These are phyloP conservation scores for Hypercompe scribonia DNA, from an alignment of 2,888 invertebrate genomes.

Conservation along the genomic window DNA sequence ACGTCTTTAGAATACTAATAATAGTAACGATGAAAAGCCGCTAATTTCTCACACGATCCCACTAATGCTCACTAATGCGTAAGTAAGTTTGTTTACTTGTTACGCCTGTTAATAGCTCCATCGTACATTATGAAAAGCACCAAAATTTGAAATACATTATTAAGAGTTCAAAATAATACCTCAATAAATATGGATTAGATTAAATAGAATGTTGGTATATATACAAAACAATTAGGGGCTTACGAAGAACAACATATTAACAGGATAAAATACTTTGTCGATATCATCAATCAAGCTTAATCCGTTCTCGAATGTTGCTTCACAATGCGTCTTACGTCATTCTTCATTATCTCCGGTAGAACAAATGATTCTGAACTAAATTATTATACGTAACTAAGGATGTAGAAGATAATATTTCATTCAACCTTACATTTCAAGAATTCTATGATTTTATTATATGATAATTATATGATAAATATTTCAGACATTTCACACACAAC, in stretches of 20 bases:
- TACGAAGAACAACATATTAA: slow-evolving; percentile 6
- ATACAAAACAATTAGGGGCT: not conserved
- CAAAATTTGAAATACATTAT: not conserved
- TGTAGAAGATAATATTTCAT: not conserved
- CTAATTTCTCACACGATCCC: not conserved
- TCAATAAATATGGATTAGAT: not conserved
- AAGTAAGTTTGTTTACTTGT: not conserved
- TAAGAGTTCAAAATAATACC: not conserved
- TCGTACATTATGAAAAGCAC: not conserved
- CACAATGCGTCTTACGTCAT: slow-evolving; percentile 1
- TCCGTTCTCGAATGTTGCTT: slow-evolving; percentile 1
- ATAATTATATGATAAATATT: too few relatives aligned
- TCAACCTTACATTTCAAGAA: not conserved
- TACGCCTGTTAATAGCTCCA: not conserved
- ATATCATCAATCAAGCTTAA: slow-evolving; percentile 5
- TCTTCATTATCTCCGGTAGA: slow-evolving; percentile 7
- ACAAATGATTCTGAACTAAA: slow-evolving; percentile 7
- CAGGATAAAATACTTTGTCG: slow-evolving; percentile 1
- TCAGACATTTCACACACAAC: too few relatives aligned
- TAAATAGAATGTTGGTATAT: not conserved
- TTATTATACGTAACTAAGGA: not conserved
- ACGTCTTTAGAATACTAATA: not conserved
- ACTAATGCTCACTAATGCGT: not conserved
- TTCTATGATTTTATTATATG: not conserved
- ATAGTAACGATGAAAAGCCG: not conserved